Evolutionary conservation across 2,888 invertebrate genomes (phyloP), one percentile per base, ranked within the genome.

Genomic region (Pterobdella sp.): DNA sequence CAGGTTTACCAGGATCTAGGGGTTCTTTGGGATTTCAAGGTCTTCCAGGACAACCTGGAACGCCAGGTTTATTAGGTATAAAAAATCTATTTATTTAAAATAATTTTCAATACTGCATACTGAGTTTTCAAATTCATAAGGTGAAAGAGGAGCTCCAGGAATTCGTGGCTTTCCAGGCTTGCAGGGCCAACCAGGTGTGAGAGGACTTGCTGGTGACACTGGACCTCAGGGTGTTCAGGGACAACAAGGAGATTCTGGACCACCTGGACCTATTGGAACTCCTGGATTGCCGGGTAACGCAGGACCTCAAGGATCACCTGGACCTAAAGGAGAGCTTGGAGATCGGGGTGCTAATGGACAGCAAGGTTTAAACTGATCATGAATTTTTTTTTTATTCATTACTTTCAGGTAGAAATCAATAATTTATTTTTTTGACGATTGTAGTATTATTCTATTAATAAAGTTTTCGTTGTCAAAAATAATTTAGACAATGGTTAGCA

Each of bases 221-320:
- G 72, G 72, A 34, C 10, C n/a, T 26, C 4, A 22, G 26, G 76
- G 75, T 49, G 18, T 29, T 31, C 63, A 56, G 35, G 71, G 71
- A 60, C 35, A 52, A n/a, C 56, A 56, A 37, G 37, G 49, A 68
- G 63, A 63, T 26, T 2, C 63, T n/a, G 71, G 76, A 42, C 42
- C 52, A 14, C 49, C 68, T 29, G 77, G 76, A 36, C 63, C 49
- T 14, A 56, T 56, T 14, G 77, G 77, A 3, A 42, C 36, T 42
- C 0, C 52, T 37, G 77, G 77, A 67, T 49, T 64, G 37, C 34
- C 56, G 18, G 76, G 76, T 29, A 32, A 64, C 7, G 18, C 67
- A 31, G 76, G 76, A 35, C 26, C 69, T 37, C 36, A n/a, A 14
- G 76, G 76, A 26, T 36, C 73, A 65, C n/a, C 71, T 63, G 78